phyloP scores from a whole-genome alignment of 2,888 invertebrate species.

The Lasioglossum figueresi region DNA sequence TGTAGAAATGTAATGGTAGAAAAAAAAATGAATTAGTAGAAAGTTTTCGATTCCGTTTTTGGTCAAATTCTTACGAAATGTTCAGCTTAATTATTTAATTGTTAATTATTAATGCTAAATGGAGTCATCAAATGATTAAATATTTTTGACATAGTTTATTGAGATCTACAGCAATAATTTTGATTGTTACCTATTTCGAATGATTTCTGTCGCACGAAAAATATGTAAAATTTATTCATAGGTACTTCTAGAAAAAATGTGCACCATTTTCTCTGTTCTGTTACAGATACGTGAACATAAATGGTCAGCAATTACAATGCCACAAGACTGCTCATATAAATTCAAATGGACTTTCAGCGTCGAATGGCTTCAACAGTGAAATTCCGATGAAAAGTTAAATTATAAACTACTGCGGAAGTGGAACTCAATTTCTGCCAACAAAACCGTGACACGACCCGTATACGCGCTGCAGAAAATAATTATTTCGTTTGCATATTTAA shows the following conservation, averaged over 20 bases:
- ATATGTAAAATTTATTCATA: neutral
- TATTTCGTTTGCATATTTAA: neutral
- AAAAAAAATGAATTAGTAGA: neutral
- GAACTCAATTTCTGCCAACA: neutral
- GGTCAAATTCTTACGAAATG: neutral
- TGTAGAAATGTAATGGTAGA: too few relatives aligned
- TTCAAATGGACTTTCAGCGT: neutral
- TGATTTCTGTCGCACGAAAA: neutral
- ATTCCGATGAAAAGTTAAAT: neutral
- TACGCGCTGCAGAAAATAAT: neutral
- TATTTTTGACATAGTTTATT: neutral
- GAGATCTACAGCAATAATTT: neutral
- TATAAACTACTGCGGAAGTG: neutral
- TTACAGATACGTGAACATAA: neutral
- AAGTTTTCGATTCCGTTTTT: neutral
- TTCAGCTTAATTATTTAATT: too few relatives aligned
- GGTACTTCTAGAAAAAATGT: neutral
- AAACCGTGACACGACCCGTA: neutral
- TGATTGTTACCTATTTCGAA: neutral
- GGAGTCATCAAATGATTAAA: neutral
- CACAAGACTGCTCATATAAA: constrained; percentile 3
- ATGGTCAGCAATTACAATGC: neutral
- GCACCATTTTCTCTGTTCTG: neutral
- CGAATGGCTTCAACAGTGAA: neutral
- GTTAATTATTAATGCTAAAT: too few relatives aligned